Percentiles rank a stretch among this genome's conserved stretches.
Evolutionary conservation across 2,888 invertebrate species (phyloP).

Genomic region (Athalia cordata): DNA sequence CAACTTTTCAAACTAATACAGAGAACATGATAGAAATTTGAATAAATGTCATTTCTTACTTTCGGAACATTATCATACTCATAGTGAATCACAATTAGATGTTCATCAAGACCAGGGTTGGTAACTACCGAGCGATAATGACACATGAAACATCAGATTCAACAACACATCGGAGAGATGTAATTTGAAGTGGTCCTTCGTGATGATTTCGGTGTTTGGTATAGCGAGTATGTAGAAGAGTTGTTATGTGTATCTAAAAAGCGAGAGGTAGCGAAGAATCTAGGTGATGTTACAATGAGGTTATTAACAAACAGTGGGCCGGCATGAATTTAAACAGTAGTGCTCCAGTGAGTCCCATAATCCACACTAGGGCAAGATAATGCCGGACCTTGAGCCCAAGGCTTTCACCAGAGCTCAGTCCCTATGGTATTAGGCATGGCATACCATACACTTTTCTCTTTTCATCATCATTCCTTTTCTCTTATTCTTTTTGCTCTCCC

Average conservation of each 20-base stretch:
- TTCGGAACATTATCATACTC: background rate
- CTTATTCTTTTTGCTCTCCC: constrained; percentile 50
- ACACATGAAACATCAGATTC: too few relatives aligned
- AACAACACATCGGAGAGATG: background rate
- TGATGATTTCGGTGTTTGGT: too few relatives aligned
- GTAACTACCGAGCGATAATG: too few relatives aligned
- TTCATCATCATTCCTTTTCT: constrained; percentile 49
- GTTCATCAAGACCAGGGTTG: too few relatives aligned
- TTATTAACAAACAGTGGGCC: constrained; percentile 13
- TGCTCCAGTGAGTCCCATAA: constrained; percentile 30
- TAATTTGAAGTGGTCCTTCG: background rate
- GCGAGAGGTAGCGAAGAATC: background rate
- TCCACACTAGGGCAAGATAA: constrained; percentile 39
- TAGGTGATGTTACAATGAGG: background rate
- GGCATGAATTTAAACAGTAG: constrained; percentile 52
- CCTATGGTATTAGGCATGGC: constrained; percentile 28
- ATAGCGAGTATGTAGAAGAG: too few relatives aligned
- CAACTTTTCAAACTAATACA: constrained; percentile 12
- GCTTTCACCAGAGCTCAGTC: constrained; percentile 63
- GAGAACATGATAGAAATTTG: background rate
- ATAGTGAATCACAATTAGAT: too few relatives aligned
- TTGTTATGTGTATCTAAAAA: background rate
- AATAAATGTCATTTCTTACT: constrained; percentile 1
- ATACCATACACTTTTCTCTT: constrained; percentile 40
- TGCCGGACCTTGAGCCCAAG: constrained; percentile 60